Evolutionary conservation across 2,888 invertebrate genomes (phyloP).

Genomic region (Kryphioiulus occultus): DNA sequence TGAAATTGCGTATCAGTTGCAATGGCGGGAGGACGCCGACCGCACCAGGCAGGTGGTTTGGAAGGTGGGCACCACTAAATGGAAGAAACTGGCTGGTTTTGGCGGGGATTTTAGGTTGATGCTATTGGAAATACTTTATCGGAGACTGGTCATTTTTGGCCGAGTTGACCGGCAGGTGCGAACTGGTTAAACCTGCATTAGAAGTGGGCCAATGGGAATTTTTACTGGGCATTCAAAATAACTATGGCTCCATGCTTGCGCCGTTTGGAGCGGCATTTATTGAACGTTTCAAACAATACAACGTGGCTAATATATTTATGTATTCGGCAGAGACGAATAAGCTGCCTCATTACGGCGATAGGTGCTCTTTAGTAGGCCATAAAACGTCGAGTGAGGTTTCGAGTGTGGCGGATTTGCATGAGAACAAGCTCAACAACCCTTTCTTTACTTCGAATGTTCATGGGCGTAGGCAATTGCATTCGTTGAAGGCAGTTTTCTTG

Average conservation of each 20-base stretch:
- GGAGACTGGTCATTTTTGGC: too few relatives aligned
- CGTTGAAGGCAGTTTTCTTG: background rate
- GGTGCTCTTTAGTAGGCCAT: background rate
- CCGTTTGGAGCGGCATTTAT: background rate
- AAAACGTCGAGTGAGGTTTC: background rate
- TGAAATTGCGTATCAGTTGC: background rate
- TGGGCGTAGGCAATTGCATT: background rate
- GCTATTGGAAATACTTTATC: background rate
- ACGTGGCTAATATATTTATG: background rate
- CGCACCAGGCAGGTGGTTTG: background rate
- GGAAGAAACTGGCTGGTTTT: background rate
- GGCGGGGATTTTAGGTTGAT: too few relatives aligned
- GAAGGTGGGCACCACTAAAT: background rate
- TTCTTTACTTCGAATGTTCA: background rate
- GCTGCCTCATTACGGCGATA: background rate
- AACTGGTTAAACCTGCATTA: too few relatives aligned
- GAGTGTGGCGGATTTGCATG: background rate
- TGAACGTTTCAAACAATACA: background rate
- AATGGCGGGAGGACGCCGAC: conserved; percentile 5
- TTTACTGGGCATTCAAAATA: background rate
- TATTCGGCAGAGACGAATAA: background rate
- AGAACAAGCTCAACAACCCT: background rate
- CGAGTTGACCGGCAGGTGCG: background rate
- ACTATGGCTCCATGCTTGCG: background rate
- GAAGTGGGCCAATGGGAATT: too few relatives aligned